Evolutionary conservation across 2,797 vertebrate species (phyloP).

Genomic region (Cuculus canorus): DNA sequence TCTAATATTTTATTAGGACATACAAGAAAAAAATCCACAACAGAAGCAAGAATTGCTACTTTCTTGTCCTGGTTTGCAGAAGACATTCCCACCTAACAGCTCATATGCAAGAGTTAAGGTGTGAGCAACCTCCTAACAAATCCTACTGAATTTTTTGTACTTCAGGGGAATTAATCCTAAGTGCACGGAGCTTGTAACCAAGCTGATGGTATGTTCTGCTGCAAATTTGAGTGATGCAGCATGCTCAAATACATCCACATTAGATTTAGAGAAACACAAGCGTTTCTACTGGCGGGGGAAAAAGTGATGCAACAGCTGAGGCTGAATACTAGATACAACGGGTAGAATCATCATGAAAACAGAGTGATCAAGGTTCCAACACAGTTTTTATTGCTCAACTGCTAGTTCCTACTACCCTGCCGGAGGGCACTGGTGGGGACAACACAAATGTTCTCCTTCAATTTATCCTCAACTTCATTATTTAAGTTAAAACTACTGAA

Average conservation of each 20-base stretch:
- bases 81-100: background rate
- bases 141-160: no score
- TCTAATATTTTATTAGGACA: background rate
- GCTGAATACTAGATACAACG: background rate
- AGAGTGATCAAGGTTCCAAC: background rate
- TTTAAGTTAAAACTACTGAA: background rate
- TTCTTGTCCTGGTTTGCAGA: background rate
- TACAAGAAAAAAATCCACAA: background rate
- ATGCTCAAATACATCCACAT: background rate
- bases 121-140: background rate
- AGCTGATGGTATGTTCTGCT: background rate
- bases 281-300: background rate
- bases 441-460: background rate
- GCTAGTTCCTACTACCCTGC: rapidly evolving
- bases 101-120: background rate
- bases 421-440: background rate
- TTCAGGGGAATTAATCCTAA: background rate
- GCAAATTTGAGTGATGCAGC: background rate
- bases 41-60: background rate
- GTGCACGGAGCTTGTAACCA: background rate
- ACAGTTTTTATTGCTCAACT: background rate
- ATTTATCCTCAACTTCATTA: background rate
- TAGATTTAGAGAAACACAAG: no score
- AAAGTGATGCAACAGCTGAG: background rate
- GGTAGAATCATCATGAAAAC: no score